These are phyloP conservation scores for Apamea epomidion DNA, from an alignment of 2,888 invertebrate genomes.

Conservation along the genomic window DNA sequence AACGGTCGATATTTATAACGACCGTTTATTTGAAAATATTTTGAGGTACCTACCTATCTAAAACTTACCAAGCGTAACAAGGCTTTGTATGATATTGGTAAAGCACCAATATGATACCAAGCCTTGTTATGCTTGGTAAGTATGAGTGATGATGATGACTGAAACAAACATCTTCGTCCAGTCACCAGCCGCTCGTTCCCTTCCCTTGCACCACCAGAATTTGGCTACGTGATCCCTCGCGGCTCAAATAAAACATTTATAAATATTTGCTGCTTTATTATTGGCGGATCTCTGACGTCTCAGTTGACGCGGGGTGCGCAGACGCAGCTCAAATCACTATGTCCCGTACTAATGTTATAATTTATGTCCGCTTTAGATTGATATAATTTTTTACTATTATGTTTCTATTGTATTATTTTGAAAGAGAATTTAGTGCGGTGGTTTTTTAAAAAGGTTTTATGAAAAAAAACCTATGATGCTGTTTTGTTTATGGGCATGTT, in stretches of 20 bases:
- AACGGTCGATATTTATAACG: background rate
- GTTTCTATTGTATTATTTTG: slow-evolving; percentile 55
- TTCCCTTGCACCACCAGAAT: slow-evolving; percentile 50
- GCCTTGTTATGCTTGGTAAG: too few species aligned
- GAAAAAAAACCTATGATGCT: background rate
- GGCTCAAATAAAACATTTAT: slow-evolving; percentile 88
- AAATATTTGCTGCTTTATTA: slow-evolving; percentile 88
- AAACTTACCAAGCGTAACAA: too few species aligned
- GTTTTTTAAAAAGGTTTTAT: slow-evolving; percentile 6
- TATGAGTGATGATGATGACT: background rate
- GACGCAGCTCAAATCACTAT: slow-evolving; percentile 62
- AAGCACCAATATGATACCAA: too few species aligned
- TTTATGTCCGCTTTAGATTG: slow-evolving; percentile 64
- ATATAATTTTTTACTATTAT: slow-evolving; percentile 65
- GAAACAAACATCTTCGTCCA: background rate
- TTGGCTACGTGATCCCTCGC: slow-evolving; percentile 75
- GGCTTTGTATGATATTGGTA: background rate
- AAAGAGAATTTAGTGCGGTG: slow-evolving; percentile 14
- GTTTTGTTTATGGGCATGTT: slow-evolving; percentile 7
- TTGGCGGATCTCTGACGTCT: slow-evolving; percentile 68
- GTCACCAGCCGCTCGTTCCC: slow-evolving; percentile 45
- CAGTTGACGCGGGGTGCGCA: slow-evolving; percentile 68
- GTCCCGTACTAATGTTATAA: slow-evolving; percentile 63
- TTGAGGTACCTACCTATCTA: too few species aligned
- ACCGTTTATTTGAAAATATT: background rate